phyloP scores from a whole-genome alignment of 2,113 vertebrate species.

The Tringa solitaria region DNA sequence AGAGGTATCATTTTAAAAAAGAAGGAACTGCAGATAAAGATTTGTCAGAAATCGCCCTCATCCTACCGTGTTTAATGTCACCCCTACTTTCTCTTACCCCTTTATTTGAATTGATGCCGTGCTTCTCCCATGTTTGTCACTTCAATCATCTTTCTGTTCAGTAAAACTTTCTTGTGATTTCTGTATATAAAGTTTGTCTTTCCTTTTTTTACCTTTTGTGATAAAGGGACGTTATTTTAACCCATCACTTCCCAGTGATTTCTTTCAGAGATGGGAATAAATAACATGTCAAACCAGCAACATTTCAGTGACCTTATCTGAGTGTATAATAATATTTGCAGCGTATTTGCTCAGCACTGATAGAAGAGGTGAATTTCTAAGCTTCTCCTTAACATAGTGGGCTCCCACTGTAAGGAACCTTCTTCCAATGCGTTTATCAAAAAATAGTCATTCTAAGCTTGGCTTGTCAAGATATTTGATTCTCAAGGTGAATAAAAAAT shows the following conservation, averaged over 20 bases:
- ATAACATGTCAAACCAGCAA: background rate
- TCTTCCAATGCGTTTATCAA: background rate
- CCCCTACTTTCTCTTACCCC: background rate
- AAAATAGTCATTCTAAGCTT: background rate
- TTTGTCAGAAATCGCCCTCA: background rate
- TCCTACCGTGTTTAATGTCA: background rate
- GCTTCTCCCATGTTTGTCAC: background rate
- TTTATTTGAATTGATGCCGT: background rate
- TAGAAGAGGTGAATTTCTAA: background rate
- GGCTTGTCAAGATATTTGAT: background rate
- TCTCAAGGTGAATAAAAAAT: background rate
- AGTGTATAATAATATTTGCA: background rate
- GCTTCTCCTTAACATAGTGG: background rate
- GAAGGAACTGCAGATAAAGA: background rate
- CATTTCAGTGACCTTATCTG: background rate
- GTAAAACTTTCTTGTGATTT: background rate
- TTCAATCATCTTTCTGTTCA: background rate
- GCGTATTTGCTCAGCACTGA: background rate
- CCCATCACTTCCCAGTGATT: background rate
- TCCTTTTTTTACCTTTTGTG: background rate
- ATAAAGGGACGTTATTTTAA: background rate
- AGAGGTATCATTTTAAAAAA: background rate
- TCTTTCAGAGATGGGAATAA: background rate
- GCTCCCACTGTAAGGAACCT: background rate
- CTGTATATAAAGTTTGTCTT: background rate